Percentiles rank a stretch among this genome's conserved stretches.
Evolutionary conservation across 64 coral and sea anemone genomes (phyloP).

Genomic region (Catalaphyllia jardinei): DNA sequence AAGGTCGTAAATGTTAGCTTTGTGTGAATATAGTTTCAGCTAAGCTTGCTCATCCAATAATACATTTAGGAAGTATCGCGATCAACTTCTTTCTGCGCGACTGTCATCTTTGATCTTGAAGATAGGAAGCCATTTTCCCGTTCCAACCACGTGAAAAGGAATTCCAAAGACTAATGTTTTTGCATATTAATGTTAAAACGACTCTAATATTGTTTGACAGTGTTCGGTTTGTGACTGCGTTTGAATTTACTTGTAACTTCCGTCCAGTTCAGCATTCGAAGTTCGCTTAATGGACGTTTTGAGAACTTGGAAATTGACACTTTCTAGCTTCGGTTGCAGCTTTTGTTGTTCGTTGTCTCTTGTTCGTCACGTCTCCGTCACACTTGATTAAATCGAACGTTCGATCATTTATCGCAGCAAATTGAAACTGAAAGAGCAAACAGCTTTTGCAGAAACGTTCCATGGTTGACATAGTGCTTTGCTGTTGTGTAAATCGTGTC

Average conservation of each 20-base stretch:
- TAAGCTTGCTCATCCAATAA: background rate
- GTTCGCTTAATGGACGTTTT: background rate
- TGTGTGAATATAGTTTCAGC: background rate
- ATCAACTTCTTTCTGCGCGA: background rate
- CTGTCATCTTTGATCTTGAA: background rate
- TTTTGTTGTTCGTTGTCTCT: background rate
- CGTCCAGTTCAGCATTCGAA: background rate
- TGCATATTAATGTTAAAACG: conserved; percentile 13
- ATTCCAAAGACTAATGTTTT: background rate
- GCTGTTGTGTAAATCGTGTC: background rate
- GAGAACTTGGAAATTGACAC: background rate
- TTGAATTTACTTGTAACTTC: background rate
- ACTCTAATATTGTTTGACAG: background rate
- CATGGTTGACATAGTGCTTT: background rate
- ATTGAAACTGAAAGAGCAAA: background rate
- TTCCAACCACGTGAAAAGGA: conserved; percentile 3
- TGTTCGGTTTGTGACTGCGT: background rate
- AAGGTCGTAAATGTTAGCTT: conserved; percentile 34
- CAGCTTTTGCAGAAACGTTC: background rate
- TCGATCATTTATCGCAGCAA: background rate
- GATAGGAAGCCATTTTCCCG: background rate
- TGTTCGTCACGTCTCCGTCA: conserved; percentile 15
- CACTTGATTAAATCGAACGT: conserved; percentile 14
- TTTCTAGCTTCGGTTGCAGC: background rate
- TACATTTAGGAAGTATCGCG: background rate